Percentiles rank a stretch among this genome's conserved stretches.
Evolutionary conservation across 2,113 vertebrate genomes (phyloP).

Genomic region (Proterorhinus semilunaris): DNA sequence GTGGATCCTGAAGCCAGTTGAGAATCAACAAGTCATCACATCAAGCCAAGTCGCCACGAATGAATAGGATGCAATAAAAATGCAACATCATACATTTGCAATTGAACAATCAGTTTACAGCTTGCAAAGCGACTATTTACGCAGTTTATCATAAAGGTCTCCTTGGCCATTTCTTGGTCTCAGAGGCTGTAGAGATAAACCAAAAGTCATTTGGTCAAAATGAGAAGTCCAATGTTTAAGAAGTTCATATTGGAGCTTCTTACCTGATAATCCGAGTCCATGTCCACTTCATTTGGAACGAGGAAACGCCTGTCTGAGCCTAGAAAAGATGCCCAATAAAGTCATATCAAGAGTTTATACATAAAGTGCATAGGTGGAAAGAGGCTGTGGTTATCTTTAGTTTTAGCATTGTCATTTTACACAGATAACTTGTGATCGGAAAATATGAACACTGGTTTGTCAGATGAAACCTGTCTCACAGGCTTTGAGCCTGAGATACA

Average conservation of each 20-base stretch:
- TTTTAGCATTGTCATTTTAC: too few relatives aligned
- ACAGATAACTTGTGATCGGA: too few relatives aligned
- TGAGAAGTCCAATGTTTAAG: neutral
- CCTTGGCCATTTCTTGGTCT: neutral
- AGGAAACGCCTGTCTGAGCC: constrained; percentile 30
- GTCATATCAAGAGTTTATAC: neutral
- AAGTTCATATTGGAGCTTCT: neutral
- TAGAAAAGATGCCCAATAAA: constrained; percentile 17
- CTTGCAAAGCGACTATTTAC: neutral
- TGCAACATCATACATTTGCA: neutral
- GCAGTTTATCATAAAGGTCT: constrained; percentile 34
- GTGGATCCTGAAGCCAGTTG: too few relatives aligned
- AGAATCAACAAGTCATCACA: too few relatives aligned
- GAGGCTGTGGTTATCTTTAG: too few relatives aligned
- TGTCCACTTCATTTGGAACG: neutral
- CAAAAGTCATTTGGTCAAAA: neutral
- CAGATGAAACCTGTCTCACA: too few relatives aligned
- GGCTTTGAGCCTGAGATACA: too few relatives aligned
- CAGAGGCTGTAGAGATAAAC: constrained; percentile 32
- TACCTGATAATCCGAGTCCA: constrained; percentile 44
- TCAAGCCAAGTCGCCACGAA: too few relatives aligned
- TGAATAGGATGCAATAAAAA: neutral
- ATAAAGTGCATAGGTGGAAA: too few relatives aligned
- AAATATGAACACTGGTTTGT: too few relatives aligned
- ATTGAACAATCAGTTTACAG: too few relatives aligned